Evolutionary conservation across 2,888 invertebrate genomes (phyloP).

Genomic region (Drosophila atroscutellata): DNA sequence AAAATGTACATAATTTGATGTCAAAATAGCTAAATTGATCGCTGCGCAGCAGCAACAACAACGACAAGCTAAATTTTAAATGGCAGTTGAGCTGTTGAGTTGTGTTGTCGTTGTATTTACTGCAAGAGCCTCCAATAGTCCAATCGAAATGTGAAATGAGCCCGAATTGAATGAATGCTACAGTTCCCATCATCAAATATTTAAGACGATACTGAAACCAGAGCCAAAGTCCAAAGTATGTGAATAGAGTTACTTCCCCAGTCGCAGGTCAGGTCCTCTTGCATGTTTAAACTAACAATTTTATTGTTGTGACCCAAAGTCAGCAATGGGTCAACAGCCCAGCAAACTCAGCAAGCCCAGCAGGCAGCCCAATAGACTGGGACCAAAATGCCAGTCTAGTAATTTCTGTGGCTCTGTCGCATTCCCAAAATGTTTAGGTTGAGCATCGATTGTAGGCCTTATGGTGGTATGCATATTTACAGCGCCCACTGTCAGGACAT

Average conservation of each 20-base stretch:
- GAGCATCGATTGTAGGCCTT: slow-evolving; percentile 43
- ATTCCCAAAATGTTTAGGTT: slow-evolving; percentile 29
- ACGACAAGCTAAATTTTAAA: slow-evolving; percentile 32
- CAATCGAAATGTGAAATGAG: slow-evolving; percentile 14
- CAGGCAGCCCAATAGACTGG: slow-evolving; percentile 11
- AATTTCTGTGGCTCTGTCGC: not conserved
- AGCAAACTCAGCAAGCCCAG: not conserved
- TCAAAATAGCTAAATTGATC: slow-evolving; percentile 62
- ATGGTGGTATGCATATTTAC: slow-evolving; percentile 37
- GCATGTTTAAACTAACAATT: slow-evolving; percentile 73
- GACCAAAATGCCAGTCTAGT: slow-evolving; percentile 21
- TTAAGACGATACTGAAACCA: slow-evolving; percentile 45
- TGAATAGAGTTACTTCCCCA: slow-evolving; percentile 1
- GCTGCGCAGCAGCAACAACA: slow-evolving; percentile 4
- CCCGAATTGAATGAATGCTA: slow-evolving; percentile 42
- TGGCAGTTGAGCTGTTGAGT: slow-evolving; percentile 17
- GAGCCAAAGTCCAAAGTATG: slow-evolving; percentile 14
- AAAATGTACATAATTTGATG: slow-evolving; percentile 71
- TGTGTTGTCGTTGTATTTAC: slow-evolving; percentile 13
- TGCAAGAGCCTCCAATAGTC: slow-evolving; percentile 3
- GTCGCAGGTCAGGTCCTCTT: slow-evolving; percentile 22
- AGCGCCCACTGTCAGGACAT: slow-evolving; percentile 12
- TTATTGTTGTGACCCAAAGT: slow-evolving; percentile 58
- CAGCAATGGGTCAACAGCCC: slow-evolving; percentile 50
- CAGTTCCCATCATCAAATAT: slow-evolving; percentile 75